Evolutionary conservation across 1,140 invertebrate genomes (phyloP), one percentile per base, ranked within the genome.

Genomic region (Hylaeus anthracinus): DNA sequence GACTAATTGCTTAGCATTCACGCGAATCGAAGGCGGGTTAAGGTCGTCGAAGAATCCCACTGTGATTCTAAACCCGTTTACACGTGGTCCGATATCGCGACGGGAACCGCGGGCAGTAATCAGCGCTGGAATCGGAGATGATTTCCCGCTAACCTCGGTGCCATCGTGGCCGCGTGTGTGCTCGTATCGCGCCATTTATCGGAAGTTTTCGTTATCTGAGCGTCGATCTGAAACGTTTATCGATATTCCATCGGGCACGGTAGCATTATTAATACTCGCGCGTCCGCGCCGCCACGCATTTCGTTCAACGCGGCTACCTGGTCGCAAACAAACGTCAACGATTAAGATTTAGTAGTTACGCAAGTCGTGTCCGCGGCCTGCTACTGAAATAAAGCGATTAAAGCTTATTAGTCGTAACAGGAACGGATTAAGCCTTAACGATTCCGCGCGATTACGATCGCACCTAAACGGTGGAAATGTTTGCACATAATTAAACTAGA

Each of bases 1-100:
- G 71, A 79, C 63, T 79, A 79, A 79, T 73, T 79, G 60, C 70
- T 79, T 39, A 4, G 51, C 12, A 73, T 79, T 79, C 77, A 73
- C 14, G 39, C 1, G 14, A 9, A 73, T 65, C 55, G 55, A 79
- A 79, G 43, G 55, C 61, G 15, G 9, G n/a, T 63, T 14, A 72
- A 72, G 51, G 70, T 72, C 51, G 15, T 37, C 48, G n/a, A 79
- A 72, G 76, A 64, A 72, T 72, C 51, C 26, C 48, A 6, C 9
- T 5, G 15, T 4, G 37, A 26, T 26, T 51, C 39, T 1, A 51
- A 56, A 56, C 61, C 5, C 41, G 60, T 6, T 51, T 41, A 3
- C 41, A n/a, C 37, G 8, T 15, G 12, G 0, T 5, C 3, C 2
- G 1, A 14, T 3, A 45, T 10, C 43, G n/a, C 14, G 14, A 41